Evolutionary conservation across 1,140 invertebrate species (phyloP), one percentile per base, ranked within the genome.

Genomic region (Coboldia fuscipes): DNA sequence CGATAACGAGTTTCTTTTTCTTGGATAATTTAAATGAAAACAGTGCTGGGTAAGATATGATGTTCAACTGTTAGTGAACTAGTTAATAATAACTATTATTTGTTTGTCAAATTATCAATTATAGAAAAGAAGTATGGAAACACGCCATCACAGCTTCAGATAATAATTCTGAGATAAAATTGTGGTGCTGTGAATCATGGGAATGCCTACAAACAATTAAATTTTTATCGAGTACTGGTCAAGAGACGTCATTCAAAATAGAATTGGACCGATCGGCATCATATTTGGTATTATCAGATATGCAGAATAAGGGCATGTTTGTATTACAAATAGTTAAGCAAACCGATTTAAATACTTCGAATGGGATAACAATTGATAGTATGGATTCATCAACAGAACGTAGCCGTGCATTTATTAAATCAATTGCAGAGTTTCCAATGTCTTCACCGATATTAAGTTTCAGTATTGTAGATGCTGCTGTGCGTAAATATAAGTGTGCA

Each of bases 141-240:
- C 92, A 79, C 61, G 82, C 81, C 4, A 64, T 97, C 13, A 94
- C 89, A 2, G 85, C 85, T 1, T 75, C 80, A 8, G 72, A 84
- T 39, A 72, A 86, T 47, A 93, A 93, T 56, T 75, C 79, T 0
- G 83, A 86, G 47, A 59, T 96, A 12, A 94, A 92, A 58, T 59
- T 96, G 16, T 94, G 89, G 86, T 84, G 81, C 7, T 96, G 90
- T 54, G 79, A 90, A 47, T 66, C 80, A 0, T 96, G 90, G 90
- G 68, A 66, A 20, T 93, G 88, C 48, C 58, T 93, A 13, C 89
- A 96, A 57, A 89, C 79, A 0, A 71, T 94, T 35, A 68, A 60
- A 42, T 88, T 77, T 47, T 45, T 50, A 35, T 54, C 63, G 2
- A 57, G 66, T 7, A 43, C 50, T 2, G 36, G 50, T 18, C 30